Conservation (phyloP, 2,113 vertebrate species). For the Prolemur simus region DNA sequence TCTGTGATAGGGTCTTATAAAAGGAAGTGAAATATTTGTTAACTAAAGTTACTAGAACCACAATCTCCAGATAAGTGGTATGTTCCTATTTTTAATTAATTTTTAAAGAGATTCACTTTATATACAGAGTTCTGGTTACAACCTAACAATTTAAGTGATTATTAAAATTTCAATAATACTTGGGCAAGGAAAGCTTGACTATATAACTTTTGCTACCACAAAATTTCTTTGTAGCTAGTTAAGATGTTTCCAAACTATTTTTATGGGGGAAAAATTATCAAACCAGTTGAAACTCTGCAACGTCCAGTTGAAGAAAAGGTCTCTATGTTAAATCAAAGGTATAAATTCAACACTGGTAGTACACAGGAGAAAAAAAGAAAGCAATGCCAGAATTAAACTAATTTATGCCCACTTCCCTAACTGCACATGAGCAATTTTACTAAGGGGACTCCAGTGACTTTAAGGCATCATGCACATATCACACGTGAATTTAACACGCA, state of each 20-base stretch:
- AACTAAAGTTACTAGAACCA: background rate
- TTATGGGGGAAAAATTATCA: background rate
- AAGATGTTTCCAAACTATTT: background rate
- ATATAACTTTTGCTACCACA: background rate
- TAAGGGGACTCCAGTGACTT: background rate
- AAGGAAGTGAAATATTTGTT: background rate
- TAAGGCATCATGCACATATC: background rate
- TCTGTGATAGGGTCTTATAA: background rate
- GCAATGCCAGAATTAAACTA: background rate
- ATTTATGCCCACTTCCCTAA: background rate
- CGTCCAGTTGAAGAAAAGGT: background rate
- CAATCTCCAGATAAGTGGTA: background rate
- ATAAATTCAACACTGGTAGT: background rate
- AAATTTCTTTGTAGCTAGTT: background rate
- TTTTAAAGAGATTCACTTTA: slow-evolving; percentile 23
- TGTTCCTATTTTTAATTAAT: background rate
- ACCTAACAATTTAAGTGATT: slow-evolving; percentile 31
- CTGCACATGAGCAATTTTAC: background rate
- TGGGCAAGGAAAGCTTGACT: background rate
- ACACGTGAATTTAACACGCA: background rate
- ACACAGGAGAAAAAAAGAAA: background rate
- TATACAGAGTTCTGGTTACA: background rate
- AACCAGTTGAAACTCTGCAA: slow-evolving; percentile 6
- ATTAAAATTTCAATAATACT: background rate
- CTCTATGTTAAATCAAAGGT: background rate